phyloP scores from a whole-genome alignment of 2,113 vertebrate genomes.

The Pampusana beccarii region DNA sequence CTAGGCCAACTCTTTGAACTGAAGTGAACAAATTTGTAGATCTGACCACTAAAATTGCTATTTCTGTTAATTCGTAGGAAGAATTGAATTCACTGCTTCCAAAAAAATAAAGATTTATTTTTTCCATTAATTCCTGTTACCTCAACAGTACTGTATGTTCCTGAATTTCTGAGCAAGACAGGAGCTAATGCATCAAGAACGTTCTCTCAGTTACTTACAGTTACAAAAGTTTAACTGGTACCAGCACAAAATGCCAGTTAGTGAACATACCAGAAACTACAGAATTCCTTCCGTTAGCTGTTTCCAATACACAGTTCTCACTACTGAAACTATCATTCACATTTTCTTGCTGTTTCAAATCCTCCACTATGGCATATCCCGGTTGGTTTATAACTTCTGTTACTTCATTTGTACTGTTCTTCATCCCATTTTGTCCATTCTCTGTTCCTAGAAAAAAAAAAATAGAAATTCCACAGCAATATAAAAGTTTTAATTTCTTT shows the following conservation, averaged over 20 bases:
- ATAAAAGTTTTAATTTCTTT: neutral
- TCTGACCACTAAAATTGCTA: neutral
- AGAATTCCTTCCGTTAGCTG: conserved; percentile 36
- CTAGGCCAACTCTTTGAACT: neutral
- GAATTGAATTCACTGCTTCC: neutral
- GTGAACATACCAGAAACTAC: conserved; percentile 59
- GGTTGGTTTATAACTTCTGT: neutral
- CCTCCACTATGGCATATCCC: neutral
- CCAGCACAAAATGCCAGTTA: neutral
- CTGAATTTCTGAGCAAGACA: neutral
- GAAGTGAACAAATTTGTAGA: neutral
- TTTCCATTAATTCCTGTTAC: neutral
- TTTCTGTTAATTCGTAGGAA: neutral
- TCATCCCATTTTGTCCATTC: neutral
- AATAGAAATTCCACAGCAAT: neutral
- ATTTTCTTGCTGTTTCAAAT: conserved; percentile 6
- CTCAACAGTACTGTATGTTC: neutral
- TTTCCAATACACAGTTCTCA: conserved; percentile 15
- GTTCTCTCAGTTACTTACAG: neutral
- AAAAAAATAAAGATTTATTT: neutral
- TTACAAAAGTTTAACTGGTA: neutral
- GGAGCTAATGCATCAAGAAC: neutral
- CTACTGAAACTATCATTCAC: neutral
- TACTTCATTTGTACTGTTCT: neutral
- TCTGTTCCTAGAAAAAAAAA: conserved; percentile 55